Evolutionary conservation across 2,888 invertebrate species (phyloP).

Genomic region (Nemotelus nigrinus): DNA sequence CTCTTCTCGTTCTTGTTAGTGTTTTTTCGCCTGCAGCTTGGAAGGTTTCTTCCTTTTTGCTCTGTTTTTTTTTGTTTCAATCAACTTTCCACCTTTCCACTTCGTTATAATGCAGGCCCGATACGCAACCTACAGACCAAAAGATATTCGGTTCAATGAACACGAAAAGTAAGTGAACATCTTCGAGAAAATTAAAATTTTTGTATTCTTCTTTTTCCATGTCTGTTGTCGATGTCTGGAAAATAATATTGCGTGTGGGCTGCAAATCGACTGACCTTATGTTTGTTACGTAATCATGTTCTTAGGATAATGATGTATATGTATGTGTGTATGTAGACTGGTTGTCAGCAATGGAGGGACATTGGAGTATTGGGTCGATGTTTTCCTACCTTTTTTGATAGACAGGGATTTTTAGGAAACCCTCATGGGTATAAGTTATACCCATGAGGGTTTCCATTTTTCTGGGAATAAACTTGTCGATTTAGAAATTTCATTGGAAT

Average conservation of each 20-base stretch:
- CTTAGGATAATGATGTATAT: background rate
- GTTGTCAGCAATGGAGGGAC: no score
- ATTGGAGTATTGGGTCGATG: no score
- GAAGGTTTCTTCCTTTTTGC: conserved; percentile 32
- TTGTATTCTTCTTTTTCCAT: conserved; percentile 1
- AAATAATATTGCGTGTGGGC: conserved; percentile 32
- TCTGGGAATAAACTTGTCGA: no score
- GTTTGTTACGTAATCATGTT: conserved; percentile 38
- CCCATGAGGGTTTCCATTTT: no score
- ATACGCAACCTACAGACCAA: background rate
- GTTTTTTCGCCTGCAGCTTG: conserved; percentile 18
- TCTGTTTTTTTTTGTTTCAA: conserved; percentile 4
- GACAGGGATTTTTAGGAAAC: no score
- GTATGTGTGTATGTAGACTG: no score
- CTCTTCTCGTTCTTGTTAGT: background rate
- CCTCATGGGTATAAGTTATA: no score
- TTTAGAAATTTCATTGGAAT: no score
- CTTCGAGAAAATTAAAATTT: conserved; percentile 37
- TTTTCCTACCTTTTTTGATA: no score
- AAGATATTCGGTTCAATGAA: conserved; percentile 34
- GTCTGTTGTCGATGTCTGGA: background rate
- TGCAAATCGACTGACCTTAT: background rate
- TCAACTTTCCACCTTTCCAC: background rate
- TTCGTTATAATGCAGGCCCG: background rate
- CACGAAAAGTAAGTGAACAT: conserved; percentile 42